Conservation (phyloP, 2,888 invertebrate genomes). For the Drosophila emarginata region DNA sequence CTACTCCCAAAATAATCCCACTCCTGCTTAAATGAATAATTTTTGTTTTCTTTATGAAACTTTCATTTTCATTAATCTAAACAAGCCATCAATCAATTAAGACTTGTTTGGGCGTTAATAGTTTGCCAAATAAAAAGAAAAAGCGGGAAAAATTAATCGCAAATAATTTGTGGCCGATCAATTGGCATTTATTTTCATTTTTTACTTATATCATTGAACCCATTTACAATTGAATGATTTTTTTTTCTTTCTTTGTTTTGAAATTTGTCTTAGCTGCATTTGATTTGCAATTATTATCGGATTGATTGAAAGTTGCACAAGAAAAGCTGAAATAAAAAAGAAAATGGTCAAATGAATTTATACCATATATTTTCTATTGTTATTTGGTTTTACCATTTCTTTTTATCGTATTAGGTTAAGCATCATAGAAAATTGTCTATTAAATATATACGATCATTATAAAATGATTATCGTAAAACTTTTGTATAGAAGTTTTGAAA, state of each 20-base stretch:
- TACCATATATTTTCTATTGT: neutral
- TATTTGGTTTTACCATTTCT: neutral
- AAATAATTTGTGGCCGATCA: constrained; percentile 68
- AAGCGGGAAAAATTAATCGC: constrained; percentile 47
- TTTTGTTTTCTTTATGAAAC: constrained; percentile 33
- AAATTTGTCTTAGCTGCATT: constrained; percentile 37
- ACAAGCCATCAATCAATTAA: constrained; percentile 76
- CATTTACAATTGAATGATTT: constrained; percentile 63
- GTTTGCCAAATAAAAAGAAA: constrained; percentile 47
- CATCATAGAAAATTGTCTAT: constrained; percentile 17
- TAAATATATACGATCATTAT: constrained; percentile 25
- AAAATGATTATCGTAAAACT: constrained; percentile 46
- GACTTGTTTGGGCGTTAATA: constrained; percentile 36
- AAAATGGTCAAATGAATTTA: neutral
- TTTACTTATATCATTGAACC: constrained; percentile 37
- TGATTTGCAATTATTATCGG: constrained; percentile 63
- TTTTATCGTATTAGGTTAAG: constrained; percentile 43
- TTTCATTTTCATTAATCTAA: constrained; percentile 72
- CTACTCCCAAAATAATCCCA: neutral
- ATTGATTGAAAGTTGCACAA: constrained; percentile 23
- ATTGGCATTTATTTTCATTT: constrained; percentile 55
- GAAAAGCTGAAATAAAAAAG: constrained; percentile 4
- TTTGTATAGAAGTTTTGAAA: constrained; percentile 17
- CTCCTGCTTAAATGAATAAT: neutral
- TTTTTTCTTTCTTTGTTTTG: too few relatives aligned